Evolutionary conservation across 1,140 invertebrate genomes (phyloP).

Genomic region (Brevipalpus yothersi): DNA sequence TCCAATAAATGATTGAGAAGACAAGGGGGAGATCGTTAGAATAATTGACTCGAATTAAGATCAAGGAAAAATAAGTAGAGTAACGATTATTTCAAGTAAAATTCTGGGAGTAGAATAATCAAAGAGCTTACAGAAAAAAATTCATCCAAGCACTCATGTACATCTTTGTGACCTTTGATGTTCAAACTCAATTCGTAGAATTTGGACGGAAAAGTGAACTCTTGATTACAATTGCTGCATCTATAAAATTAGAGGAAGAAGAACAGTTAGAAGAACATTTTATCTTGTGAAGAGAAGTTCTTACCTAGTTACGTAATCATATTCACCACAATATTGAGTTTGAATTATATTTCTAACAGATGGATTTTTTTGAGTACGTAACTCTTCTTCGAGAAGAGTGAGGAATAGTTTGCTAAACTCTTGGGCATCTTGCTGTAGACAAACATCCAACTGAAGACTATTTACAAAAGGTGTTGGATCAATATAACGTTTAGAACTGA

Average conservation of each 20-base stretch:
- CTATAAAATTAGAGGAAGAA: constrained; percentile 18
- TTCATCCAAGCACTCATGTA: constrained; percentile 33
- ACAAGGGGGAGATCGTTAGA: too few relatives aligned
- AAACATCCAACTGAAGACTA: constrained; percentile 34
- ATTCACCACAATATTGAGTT: constrained; percentile 34
- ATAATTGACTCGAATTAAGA: too few relatives aligned
- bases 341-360: constrained; percentile 28
- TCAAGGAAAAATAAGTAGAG: too few relatives aligned
- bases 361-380: constrained; percentile 22
- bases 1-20: too few relatives aligned
- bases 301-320: constrained; percentile 36
- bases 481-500: constrained; percentile 29
- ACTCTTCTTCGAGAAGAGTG: constrained; percentile 29
- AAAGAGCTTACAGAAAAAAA: constrained; percentile 24
- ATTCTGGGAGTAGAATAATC: too few relatives aligned
- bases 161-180: constrained; percentile 27
- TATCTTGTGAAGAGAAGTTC: constrained; percentile 7
- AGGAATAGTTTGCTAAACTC: constrained; percentile 44
- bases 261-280: constrained; percentile 7
- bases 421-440: constrained; percentile 37
- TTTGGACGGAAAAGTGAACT: constrained; percentile 29
- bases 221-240: constrained; percentile 32
- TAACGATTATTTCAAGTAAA: too few relatives aligned
- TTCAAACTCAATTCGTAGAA: constrained; percentile 42
- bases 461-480: constrained; percentile 36